A percentile compares a stretch with the other conserved stretches of the same genome.
These are phyloP conservation scores for Heliconius cydno DNA, from an alignment of 2,888 invertebrate genomes.

Conservation along the genomic window DNA sequence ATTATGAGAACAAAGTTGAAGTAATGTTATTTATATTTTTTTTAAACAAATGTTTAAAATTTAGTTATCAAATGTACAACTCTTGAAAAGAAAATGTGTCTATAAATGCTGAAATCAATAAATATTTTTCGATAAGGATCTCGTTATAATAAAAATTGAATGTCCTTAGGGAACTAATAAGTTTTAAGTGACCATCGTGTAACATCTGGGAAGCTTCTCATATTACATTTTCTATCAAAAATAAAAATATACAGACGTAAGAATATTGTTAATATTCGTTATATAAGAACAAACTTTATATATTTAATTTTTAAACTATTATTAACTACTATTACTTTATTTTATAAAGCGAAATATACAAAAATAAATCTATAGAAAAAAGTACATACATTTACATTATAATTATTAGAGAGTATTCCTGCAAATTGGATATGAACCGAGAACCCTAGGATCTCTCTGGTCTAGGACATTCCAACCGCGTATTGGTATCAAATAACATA, in stretches of 20 bases:
- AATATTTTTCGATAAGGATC: neutral
- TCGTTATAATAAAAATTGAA: neutral
- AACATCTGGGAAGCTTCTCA: neutral
- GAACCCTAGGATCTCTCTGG: neutral
- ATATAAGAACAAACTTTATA: neutral
- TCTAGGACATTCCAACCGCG: too few species aligned
- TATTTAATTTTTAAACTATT: neutral
- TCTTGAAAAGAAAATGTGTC: too few species aligned
- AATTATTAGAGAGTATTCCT: neutral
- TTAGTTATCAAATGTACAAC: too few species aligned
- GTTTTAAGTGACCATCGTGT: neutral
- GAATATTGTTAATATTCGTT: too few species aligned
- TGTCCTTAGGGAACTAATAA: conserved; percentile 5
- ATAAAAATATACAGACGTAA: neutral
- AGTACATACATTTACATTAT: neutral
- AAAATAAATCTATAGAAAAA: too few species aligned
- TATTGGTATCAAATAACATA: neutral
- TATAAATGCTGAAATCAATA: neutral
- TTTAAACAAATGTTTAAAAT: too few species aligned
- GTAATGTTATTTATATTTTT: neutral
- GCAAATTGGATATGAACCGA: neutral
- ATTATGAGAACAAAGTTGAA: neutral
- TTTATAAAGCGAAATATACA: too few species aligned
- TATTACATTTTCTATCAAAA: neutral
- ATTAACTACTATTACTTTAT: too few species aligned